A percentile compares a stretch with the other conserved stretches of the same genome.
These are phyloP conservation scores for Chironomus striatipennis DNA, from an alignment of 1,140 invertebrate genomes.

Conservation along the genomic window DNA sequence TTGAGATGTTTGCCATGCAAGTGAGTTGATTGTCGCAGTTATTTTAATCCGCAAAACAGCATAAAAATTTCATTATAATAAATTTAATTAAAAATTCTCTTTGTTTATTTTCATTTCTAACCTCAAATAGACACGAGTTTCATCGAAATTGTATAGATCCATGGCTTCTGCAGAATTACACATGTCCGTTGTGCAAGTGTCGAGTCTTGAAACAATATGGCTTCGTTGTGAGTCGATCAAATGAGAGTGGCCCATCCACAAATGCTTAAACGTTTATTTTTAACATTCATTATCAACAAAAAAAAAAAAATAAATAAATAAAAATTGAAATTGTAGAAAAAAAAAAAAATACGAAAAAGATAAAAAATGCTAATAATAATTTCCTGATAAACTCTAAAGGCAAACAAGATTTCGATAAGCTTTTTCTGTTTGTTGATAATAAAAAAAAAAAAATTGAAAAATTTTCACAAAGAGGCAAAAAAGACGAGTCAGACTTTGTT, in stretches of 20 bases:
- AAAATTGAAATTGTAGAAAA: background rate
- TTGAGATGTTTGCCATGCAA: constrained; percentile 79
- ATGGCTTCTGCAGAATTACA: constrained; percentile 85
- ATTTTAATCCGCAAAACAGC: background rate
- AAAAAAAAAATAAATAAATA: background rate
- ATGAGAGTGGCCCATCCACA: background rate
- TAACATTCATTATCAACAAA: background rate
- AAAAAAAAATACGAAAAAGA: constrained; percentile 5
- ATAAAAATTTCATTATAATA: too few relatives aligned
- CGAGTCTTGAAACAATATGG: constrained; percentile 90
- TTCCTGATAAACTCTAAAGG: background rate
- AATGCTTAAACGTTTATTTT: background rate
- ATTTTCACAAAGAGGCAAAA: too few relatives aligned
- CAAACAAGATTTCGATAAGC: background rate
- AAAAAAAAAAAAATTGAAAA: background rate
- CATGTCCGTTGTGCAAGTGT: constrained; percentile 93
- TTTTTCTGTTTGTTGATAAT: constrained; percentile 4
- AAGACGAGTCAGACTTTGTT: too few relatives aligned
- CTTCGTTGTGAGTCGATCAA: constrained; percentile 56
- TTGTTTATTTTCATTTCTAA: background rate
- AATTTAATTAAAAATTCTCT: too few relatives aligned
- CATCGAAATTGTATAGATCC: constrained; percentile 92
- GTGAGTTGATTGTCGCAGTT: constrained; percentile 46
- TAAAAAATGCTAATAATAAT: background rate
- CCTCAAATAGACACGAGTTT: constrained; percentile 71